Percentiles rank a stretch among this genome's conserved stretches.
Evolutionary conservation across 2,797 vertebrate species (phyloP).

Genomic region (Tolypeutes matacus): DNA sequence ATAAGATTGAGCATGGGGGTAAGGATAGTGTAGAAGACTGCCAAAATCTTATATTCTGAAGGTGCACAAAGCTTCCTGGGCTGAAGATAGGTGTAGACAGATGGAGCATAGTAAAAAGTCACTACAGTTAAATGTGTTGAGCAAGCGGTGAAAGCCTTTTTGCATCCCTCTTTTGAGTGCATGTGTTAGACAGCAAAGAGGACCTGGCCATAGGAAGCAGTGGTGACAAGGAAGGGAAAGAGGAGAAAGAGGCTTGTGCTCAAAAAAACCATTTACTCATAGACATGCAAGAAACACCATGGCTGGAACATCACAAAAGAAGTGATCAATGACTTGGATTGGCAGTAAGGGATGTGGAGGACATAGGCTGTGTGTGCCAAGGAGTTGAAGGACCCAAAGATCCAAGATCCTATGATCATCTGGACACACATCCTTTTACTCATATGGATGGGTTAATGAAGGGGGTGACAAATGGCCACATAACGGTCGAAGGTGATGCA

Average conservation of each 20-base stretch:
- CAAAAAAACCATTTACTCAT: slow-evolving; percentile 40
- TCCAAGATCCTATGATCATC: slow-evolving; percentile 49
- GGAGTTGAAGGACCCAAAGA: slow-evolving; percentile 37
- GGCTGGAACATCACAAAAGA: no score
- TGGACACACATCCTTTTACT: slow-evolving; percentile 31
- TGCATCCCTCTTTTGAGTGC: slow-evolving; percentile 12
- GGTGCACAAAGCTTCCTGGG: no score
- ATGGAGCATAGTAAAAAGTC: no score
- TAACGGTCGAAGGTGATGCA: slow-evolving; percentile 61
- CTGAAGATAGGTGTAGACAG: no score
- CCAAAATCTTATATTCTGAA: slow-evolving; percentile 57
- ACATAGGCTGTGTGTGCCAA: slow-evolving; percentile 15
- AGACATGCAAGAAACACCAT: slow-evolving; percentile 64
- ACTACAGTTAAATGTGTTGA: no score
- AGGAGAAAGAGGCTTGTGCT: slow-evolving; percentile 52
- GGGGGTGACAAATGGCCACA: no score
- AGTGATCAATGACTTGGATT: slow-evolving; percentile 28
- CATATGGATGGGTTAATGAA: slow-evolving; percentile 40
- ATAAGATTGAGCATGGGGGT: slow-evolving; percentile 65
- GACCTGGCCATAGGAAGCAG: slow-evolving; percentile 33
- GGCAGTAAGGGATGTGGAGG: slow-evolving; percentile 60
- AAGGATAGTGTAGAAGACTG: slow-evolving; percentile 66
- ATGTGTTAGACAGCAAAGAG: slow-evolving; percentile 50
- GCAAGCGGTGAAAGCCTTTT: no score
- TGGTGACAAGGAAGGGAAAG: slow-evolving; percentile 67